Conservation (phyloP, 2,888 invertebrate genomes). For the Eupsilia transversa region DNA sequence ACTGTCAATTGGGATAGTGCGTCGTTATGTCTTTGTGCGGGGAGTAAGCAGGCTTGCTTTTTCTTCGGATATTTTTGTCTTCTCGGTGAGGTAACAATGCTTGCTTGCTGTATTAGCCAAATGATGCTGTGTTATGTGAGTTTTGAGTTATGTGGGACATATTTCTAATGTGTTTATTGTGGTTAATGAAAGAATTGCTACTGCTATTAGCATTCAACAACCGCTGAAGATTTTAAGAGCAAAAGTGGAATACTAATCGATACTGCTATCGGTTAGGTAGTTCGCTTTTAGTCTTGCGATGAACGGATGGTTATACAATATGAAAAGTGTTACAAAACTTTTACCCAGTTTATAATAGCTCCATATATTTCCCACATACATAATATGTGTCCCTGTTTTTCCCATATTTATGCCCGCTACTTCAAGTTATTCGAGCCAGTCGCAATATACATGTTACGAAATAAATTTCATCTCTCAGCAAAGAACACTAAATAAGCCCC, state of each 20-base stretch:
- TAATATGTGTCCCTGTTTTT: conserved; percentile 36
- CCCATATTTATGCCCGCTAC: conserved; percentile 46
- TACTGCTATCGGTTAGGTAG: neutral
- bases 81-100: conserved; percentile 5
- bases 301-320: conserved; percentile 7
- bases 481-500: conserved; percentile 69
- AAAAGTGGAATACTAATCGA: neutral
- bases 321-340: conserved; percentile 21
- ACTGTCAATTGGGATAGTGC: conserved; percentile 73
- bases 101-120: conserved; percentile 25
- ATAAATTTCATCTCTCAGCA: conserved; percentile 65
- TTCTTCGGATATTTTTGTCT: conserved; percentile 24
- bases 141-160: neutral
- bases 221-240: neutral
- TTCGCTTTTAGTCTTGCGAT: neutral
- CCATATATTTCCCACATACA: conserved; percentile 30
- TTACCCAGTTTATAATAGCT: conserved; percentile 25
- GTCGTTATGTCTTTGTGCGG: conserved; percentile 64
- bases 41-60: conserved; percentile 31
- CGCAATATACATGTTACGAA: conserved; percentile 61
- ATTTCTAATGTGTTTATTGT: neutral
- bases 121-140: conserved; percentile 4
- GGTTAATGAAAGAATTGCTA: neutral
- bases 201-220: neutral
- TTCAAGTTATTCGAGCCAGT: conserved; percentile 55